phyloP scores from a whole-genome alignment of 2,797 vertebrate species.

The Silurus lanzhouensis region DNA sequence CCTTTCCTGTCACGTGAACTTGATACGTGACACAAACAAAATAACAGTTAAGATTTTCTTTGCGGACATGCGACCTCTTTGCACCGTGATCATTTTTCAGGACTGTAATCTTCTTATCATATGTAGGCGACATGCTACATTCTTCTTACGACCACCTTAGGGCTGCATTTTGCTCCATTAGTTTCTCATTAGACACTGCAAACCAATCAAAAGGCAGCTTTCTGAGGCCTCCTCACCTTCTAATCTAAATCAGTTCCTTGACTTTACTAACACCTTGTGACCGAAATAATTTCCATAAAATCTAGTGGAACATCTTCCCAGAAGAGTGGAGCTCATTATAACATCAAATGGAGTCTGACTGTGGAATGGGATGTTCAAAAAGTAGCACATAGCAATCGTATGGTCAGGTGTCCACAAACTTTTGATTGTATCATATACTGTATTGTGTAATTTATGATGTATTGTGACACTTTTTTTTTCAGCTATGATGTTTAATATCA shows the following conservation, averaged over 20 bases:
- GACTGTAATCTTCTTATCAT: background rate
- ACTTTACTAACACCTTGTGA: no score
- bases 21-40: conserved; percentile 23
- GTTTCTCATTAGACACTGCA: background rate
- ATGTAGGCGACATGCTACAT: background rate
- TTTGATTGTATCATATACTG: no score
- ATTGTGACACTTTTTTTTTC: background rate
- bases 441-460: background rate
- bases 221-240: background rate
- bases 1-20: conserved; percentile 11
- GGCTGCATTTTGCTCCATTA: background rate
- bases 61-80: background rate
- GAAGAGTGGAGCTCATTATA: no score
- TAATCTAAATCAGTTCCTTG: no score
- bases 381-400: no score
- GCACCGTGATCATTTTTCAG: background rate
- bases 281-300: no score
- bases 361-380: no score
- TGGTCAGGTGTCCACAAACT: no score
- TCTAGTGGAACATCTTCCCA: no score
- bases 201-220: background rate
- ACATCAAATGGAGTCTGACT: no score
- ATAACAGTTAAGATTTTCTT: conserved; percentile 4
- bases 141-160: background rate
- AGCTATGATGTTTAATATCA: no score